phyloP scores from a whole-genome alignment of 2,113 vertebrate species.

The Arvicanthis niloticus region DNA sequence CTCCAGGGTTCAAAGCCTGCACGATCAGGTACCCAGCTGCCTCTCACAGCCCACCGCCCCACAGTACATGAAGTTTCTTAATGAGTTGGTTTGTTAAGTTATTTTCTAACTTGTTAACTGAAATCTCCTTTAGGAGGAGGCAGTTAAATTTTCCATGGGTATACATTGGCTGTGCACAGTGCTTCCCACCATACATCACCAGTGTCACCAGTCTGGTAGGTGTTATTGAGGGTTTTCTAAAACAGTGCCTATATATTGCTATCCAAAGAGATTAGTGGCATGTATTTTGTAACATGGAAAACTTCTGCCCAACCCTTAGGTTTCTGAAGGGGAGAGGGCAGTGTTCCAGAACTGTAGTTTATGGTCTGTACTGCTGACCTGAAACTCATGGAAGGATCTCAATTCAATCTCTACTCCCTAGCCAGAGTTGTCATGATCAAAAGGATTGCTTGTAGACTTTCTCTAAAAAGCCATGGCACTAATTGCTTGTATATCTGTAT shows the following conservation, averaged over 20 bases:
- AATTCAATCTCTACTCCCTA: neutral
- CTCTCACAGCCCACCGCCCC: too few relatives aligned
- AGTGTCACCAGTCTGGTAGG: neutral
- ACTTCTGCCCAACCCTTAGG: neutral
- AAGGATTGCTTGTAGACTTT: too few relatives aligned
- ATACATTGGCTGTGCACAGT: neutral
- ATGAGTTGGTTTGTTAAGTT: neutral
- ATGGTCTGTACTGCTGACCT: neutral
- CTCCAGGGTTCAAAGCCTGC: too few relatives aligned
- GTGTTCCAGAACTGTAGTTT: neutral
- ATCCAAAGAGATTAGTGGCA: neutral
- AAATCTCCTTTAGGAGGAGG: neutral
- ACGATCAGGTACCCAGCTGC: too few relatives aligned
- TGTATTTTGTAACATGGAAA: neutral
- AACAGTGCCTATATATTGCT: rapidly evolving
- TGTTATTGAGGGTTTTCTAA: neutral
- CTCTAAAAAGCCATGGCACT: neutral
- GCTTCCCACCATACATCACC: neutral
- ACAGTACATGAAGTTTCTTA: neutral
- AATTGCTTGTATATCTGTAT: neutral
- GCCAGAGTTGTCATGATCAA: neutral
- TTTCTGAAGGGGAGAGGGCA: neutral
- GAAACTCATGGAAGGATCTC: neutral
- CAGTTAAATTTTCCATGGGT: neutral
- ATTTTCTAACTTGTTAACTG: neutral